Percentiles rank a stretch among this genome's conserved stretches.
Conservation (phyloP, 2,113 vertebrate species). For the Nycticryphes semicollaris region DNA sequence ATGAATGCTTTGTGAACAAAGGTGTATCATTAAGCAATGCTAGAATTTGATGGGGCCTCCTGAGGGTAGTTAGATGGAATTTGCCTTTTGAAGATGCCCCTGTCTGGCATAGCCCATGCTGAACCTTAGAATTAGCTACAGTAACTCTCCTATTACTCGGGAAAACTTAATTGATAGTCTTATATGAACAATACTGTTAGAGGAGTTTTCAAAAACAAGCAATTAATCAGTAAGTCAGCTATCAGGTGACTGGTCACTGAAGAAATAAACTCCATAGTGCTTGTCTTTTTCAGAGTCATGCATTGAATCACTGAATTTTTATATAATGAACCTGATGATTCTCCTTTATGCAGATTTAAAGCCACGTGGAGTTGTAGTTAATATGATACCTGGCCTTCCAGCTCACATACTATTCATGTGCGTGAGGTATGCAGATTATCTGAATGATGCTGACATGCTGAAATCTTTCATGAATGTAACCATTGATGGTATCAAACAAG, state of each 20-base stretch:
- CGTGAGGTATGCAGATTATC: constrained; percentile 88
- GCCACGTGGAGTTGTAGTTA: constrained; percentile 91
- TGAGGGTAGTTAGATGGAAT: background rate
- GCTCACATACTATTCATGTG: constrained; percentile 96
- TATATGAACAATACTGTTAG: background rate
- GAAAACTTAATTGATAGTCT: background rate
- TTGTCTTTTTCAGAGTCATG: background rate
- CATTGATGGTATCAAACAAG: constrained; percentile 86
- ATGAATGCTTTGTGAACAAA: background rate
- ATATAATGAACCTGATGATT: background rate
- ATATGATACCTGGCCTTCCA: constrained; percentile 89
- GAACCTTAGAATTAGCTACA: background rate
- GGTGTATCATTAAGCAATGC: background rate
- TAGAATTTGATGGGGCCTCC: background rate
- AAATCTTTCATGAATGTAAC: constrained; percentile 88
- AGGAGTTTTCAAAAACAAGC: background rate
- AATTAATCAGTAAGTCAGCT: background rate
- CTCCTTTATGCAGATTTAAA: constrained; percentile 82
- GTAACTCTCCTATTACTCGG: background rate
- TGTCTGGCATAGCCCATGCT: background rate
- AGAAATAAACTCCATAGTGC: background rate
- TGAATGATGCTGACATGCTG: constrained; percentile 86
- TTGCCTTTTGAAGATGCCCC: background rate
- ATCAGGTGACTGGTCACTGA: background rate
- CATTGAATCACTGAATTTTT: background rate